Evolutionary conservation across 2,113 vertebrate species (phyloP).

Genomic region (Paraplagusia blochii): DNA sequence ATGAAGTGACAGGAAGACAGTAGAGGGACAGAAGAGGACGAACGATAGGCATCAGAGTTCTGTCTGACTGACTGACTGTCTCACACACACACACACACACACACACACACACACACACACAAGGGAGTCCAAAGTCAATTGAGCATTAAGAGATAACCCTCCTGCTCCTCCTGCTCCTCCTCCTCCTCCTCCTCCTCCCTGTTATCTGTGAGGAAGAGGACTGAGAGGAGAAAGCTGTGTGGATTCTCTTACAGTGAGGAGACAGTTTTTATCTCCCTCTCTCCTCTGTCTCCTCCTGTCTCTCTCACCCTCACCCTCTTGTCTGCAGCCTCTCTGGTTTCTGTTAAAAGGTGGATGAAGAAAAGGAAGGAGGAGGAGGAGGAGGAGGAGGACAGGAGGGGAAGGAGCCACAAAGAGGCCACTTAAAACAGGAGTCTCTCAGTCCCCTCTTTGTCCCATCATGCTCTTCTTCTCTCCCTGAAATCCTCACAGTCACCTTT

Average conservation of each 20-base stretch:
- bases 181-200: neutral
- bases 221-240: neutral
- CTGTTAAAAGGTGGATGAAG: neutral
- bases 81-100: too few relatives aligned
- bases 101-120: neutral
- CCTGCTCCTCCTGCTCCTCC: neutral
- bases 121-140: neutral
- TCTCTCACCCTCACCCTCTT: neutral
- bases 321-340: neutral
- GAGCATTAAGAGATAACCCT: neutral
- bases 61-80: neutral
- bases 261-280: neutral
- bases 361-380: neutral
- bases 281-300: neutral
- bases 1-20: neutral
- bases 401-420: neutral
- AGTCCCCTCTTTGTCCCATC: neutral
- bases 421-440: neutral
- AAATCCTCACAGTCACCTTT: neutral
- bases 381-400: neutral
- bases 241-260: neutral
- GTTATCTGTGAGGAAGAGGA: neutral
- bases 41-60: neutral
- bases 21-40: neutral
- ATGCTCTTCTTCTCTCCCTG: neutral